Evolutionary conservation across 1,140 invertebrate species (phyloP).

Genomic region (Frieseomelitta varia): DNA sequence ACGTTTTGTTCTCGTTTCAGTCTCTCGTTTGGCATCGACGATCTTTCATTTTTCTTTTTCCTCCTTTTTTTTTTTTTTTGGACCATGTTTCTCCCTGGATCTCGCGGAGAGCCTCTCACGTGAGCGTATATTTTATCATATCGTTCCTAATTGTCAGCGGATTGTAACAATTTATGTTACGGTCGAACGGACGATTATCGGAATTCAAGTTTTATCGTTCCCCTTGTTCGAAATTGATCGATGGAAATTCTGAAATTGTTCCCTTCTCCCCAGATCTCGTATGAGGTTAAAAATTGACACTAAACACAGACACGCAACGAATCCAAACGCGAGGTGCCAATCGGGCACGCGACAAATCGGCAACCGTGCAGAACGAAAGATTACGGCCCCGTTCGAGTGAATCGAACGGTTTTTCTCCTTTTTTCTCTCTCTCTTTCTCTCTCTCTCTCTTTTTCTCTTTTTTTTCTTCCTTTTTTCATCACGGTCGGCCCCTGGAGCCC

Average conservation of each 20-base stretch:
- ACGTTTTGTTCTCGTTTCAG: background rate
- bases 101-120: background rate
- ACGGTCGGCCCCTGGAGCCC: background rate
- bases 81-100: background rate
- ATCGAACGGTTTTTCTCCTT: conserved; percentile 5
- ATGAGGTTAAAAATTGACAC: background rate
- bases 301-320: background rate
- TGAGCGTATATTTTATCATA: background rate
- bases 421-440: background rate
- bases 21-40: background rate
- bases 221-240: background rate
- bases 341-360: conserved; percentile 32
- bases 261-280: background rate
- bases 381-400: conserved; percentile 33
- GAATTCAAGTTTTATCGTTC: background rate
- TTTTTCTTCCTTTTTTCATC: conserved; percentile 20
- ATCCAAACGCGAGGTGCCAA: conserved; percentile 19
- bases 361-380: conserved; percentile 31
- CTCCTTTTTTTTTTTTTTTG: too few relatives aligned
- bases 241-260: background rate
- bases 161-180: background rate
- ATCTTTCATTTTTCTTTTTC: background rate
- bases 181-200: background rate
- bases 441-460: too few relatives aligned
- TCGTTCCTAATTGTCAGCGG: background rate